Evolutionary conservation across 92 coral and sea anemone genomes (phyloP), one percentile per base, ranked within the genome.

Genomic region (Galaxea fascicularis): DNA sequence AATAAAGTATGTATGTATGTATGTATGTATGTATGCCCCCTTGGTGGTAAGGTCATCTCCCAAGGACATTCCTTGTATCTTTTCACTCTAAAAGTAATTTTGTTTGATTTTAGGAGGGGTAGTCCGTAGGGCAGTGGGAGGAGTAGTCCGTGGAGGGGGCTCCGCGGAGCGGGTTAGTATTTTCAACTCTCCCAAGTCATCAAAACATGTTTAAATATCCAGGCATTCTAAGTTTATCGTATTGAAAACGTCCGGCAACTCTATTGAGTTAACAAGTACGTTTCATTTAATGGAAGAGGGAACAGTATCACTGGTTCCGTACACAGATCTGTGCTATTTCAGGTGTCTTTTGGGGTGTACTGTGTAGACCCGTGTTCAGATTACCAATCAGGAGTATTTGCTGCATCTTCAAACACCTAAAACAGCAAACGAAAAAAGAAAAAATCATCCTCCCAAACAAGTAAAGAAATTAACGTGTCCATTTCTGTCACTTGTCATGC

Each of bases 341-440:
- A 15, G 14, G 41, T 35, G 41, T 35, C 3, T 6, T 35, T 35
- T 35, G 17, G 54, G 54, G 54, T 49, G 54, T 49, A 15, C 54
- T 9, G 54, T 10, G 54, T 14, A 49, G 41, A 2, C 41, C 10
- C 54, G 56, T 49, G 15, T 31, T 7, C 59, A 62, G 17, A 27
- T 27, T 29, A 79, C 84, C 84, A 64, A 0, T 79, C 83, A 79
- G 73, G 29, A 29, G 27, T 77, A 24, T 80, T 77, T 26, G 94
- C 94, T 15, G 94, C 94, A 49, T 91, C 94, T 74, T 91, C 94
- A 73, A 91, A 91, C 57, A 91, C 91, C 94, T 91, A 56, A 52
- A 91, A 82, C 25, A 45, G 26, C 31, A 28, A 27, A 65, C 26
- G 5, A 25, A 17, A 39, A 9, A 13, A 10, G 18, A 27, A 17